These are phyloP conservation scores for Amphipyra tragopoginis DNA, from an alignment of 2,888 invertebrate species.

Conservation along the genomic window DNA sequence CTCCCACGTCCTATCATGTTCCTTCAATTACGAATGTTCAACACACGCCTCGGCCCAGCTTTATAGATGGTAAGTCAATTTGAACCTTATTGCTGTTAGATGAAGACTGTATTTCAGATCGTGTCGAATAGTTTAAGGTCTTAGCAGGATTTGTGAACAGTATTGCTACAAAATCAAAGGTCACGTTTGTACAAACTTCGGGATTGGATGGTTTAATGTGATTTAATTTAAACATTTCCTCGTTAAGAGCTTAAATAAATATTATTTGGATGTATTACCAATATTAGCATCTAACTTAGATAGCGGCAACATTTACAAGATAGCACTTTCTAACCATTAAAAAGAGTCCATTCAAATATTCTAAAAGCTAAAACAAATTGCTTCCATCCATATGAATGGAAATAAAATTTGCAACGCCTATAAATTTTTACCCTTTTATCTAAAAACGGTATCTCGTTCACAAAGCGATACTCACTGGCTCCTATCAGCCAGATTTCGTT, in stretches of 20 bases:
- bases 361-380: conserved; percentile 26
- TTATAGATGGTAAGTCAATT: conserved; percentile 70
- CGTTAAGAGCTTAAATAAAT: not conserved
- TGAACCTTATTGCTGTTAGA: conserved; percentile 24
- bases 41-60: conserved; percentile 64
- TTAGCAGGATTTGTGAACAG: conserved; percentile 32
- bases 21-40: conserved; percentile 63
- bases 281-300: not conserved
- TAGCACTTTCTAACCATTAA: conserved; percentile 14
- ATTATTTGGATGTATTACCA: no score
- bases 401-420: conserved; percentile 26
- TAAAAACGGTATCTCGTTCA: conserved; percentile 21
- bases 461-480: conserved; percentile 4
- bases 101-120: conserved; percentile 15
- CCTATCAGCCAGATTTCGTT: conserved; percentile 16
- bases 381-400: conserved; percentile 2
- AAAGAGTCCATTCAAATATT: conserved; percentile 3
- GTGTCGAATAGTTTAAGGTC: conserved; percentile 20
- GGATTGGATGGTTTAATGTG: conserved; percentile 8
- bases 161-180: conserved; percentile 38
- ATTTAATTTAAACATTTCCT: conserved; percentile 17
- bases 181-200: conserved; percentile 5
- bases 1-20: conserved; percentile 61
- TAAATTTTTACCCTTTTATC: conserved; percentile 35
- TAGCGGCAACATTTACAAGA: no score